Evolutionary conservation across 2,797 vertebrate genomes (phyloP), one percentile per base, ranked within the genome.

Genomic region (Tolypeutes matacus): DNA sequence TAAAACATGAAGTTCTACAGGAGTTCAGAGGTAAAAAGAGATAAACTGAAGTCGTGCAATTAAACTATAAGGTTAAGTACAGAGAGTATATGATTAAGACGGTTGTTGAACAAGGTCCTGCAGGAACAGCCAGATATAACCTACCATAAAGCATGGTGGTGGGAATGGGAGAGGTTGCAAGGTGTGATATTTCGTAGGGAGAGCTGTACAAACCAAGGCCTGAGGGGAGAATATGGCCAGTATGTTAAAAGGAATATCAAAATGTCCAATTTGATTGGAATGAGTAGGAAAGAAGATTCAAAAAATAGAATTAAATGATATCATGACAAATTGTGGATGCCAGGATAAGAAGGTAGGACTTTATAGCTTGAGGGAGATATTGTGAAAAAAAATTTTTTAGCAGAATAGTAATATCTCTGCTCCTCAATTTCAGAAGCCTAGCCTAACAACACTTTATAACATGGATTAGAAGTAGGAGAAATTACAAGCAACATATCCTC

Each of bases 321-420:
- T 15, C 23, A 27, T 56, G 34, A 34, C 10, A 78, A 20, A 51
- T 64, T 88, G 34, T 8, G 46, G 60, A 36, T n/a, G 15, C 4
- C n/a, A 73, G 25, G 21, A 46, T 29, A 90, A 91, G 31, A 29
- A 93, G 34, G 10, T 3, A 86, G 31, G 15, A 65, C 31, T 76
- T 85, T 4, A 80, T 1, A 72, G 60, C 89, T 13, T 76, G 12
- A 72, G 21, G 86, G 70, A 62, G 9, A 4, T 17, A 86, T 3
- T 29, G 8, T 5, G 21, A 25, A n/a, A 62, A 64, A 51, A n/a
- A 72, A 39, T 9, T 46, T 51, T 78, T 70, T 49, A 84, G 31
- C 7, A 17, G 8, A 67, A 17, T 31, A 53, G 20, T 80, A n/a
- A 72, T 39, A 31, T 42, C 34, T 62, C 0, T 31, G 3, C 0